phyloP scores from a whole-genome alignment of 2,888 invertebrate species.

The Erebia palarica region DNA sequence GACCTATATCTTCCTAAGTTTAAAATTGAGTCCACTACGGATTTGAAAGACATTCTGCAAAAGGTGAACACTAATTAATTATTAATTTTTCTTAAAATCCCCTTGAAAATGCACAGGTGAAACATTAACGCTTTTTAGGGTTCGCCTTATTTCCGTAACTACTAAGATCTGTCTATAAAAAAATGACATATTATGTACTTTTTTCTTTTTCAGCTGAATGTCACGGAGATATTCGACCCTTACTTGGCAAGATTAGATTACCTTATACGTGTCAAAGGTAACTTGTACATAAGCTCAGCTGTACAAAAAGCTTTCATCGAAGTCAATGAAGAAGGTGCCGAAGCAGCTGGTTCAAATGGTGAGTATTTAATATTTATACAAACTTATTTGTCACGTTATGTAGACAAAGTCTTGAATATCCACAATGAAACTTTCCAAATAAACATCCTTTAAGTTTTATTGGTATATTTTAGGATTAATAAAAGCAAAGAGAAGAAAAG shows the following conservation, averaged over 20 bases:
- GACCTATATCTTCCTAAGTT: constrained; percentile 88
- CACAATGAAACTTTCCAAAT: neutral
- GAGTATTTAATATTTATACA: constrained; percentile 51
- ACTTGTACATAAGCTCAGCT: constrained; percentile 84
- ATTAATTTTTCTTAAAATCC: neutral
- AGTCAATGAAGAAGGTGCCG: constrained; percentile 93
- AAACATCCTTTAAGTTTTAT: too few species aligned
- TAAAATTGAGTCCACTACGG: constrained; percentile 87
- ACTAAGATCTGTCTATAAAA: too few species aligned
- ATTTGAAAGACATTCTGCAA: constrained; percentile 82
- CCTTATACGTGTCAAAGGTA: constrained; percentile 73
- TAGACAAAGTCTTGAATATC: neutral
- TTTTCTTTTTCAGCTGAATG: constrained; percentile 31
- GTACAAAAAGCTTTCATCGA: constrained; percentile 92
- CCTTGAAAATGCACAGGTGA: too few species aligned
- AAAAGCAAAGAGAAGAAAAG: neutral
- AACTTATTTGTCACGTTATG: too few species aligned
- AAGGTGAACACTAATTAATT: constrained; percentile 72
- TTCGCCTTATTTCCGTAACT: too few species aligned
- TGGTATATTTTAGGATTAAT: neutral
- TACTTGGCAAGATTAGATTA: constrained; percentile 83
- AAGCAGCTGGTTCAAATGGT: constrained; percentile 92
- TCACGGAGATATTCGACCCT: constrained; percentile 54
- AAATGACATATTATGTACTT: neutral
- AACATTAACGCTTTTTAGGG: too few species aligned